Evolutionary conservation across 2,888 invertebrate species (phyloP).

Genomic region (Ernsta delagoae): DNA sequence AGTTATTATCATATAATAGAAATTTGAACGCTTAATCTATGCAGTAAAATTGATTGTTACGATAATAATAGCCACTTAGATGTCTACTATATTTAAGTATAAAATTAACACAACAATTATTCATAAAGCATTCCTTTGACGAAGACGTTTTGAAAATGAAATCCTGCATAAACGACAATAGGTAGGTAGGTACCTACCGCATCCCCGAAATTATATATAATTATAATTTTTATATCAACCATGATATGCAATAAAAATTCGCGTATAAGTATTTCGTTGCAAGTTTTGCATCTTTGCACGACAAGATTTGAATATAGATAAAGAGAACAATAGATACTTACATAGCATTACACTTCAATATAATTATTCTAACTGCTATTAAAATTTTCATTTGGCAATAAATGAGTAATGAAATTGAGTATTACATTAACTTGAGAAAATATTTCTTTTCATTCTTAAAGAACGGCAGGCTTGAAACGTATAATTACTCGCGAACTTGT

Average conservation of each 20-base stretch:
- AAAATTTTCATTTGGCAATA: constrained; percentile 12
- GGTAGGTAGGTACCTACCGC: too few species aligned
- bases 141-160: too few species aligned
- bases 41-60: not conserved
- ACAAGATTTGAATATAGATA: not conserved
- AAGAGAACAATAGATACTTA: constrained; percentile 9
- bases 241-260: not conserved
- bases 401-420: not conserved
- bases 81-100: not conserved
- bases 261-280: not conserved
- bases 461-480: constrained; percentile 3
- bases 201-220: too few species aligned
- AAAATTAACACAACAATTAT: too few species aligned
- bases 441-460: constrained; percentile 4
- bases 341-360: not conserved
- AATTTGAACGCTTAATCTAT: not conserved
- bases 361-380: not conserved
- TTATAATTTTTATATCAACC: not conserved
- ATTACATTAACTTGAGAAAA: constrained; percentile 27
- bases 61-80: not conserved
- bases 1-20: not conserved
- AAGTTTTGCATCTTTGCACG: not conserved
- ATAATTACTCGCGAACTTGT: constrained; percentile 12
- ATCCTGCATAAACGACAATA: too few species aligned
- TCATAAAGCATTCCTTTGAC: too few species aligned